Conservation (phyloP, 1,140 invertebrate genomes). For the Phocides pigmalion region DNA sequence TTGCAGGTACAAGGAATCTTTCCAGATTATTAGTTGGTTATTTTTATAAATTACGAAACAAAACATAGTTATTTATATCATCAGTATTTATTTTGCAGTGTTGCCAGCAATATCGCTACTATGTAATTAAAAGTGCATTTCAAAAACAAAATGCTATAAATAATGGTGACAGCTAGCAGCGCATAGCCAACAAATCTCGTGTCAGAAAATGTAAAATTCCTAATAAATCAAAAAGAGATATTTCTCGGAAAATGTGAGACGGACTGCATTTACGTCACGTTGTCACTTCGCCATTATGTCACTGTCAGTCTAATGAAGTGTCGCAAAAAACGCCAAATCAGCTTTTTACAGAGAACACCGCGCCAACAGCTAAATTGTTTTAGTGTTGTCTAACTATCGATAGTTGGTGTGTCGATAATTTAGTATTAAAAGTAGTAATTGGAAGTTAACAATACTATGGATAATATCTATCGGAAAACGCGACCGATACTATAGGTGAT, state of each 20-base stretch:
- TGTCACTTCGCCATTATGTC: conserved; percentile 7
- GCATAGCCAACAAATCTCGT: conserved; percentile 1
- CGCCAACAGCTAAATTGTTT: no score
- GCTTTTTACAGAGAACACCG: no score
- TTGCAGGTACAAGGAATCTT: no score
- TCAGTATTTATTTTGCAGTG: background rate
- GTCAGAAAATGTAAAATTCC: conserved; percentile 5
- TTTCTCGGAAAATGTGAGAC: background rate
- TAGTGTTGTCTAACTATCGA: no score
- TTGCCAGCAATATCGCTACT: background rate
- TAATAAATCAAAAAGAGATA: background rate
- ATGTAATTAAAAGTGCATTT: conserved; percentile 1
- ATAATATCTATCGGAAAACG: no score
- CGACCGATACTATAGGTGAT: no score
- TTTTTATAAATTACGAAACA: no score
- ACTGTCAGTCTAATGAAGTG: conserved; percentile 6
- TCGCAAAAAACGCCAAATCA: background rate
- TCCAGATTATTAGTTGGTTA: no score
- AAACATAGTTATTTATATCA: background rate
- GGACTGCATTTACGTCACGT: background rate
- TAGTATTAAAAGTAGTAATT: no score
- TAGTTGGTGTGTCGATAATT: no score
- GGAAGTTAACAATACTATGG: no score
- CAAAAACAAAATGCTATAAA: conserved; percentile 4
- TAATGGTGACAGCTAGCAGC: background rate